Conservation (phyloP, 2,888 invertebrate genomes). For the Ctena decussata region DNA sequence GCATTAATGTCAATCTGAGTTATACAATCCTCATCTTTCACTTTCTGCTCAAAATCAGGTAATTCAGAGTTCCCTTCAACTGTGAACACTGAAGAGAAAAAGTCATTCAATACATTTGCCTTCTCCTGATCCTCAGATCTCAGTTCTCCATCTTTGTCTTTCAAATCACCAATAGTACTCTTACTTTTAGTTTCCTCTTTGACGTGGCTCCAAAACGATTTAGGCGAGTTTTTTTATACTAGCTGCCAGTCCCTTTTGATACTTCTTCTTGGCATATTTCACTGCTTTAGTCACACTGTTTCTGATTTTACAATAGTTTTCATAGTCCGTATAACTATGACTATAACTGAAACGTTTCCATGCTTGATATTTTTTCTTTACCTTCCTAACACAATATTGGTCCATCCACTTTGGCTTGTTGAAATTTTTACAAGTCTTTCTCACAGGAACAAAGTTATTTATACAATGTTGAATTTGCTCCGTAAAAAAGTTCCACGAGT, state of each 20-base stretch:
- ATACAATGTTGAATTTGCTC: not conserved
- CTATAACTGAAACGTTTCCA: slow-evolving; percentile 39
- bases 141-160: slow-evolving; percentile 1
- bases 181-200: slow-evolving; percentile 27
- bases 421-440: not conserved
- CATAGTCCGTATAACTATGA: slow-evolving; percentile 8
- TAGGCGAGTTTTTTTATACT: slow-evolving; percentile 3
- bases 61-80: slow-evolving; percentile 6
- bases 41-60: slow-evolving; percentile 13
- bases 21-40: not conserved
- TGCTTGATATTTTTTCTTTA: slow-evolving; percentile 37
- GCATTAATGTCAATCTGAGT: not conserved
- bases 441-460: slow-evolving; percentile 1
- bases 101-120: slow-evolving; percentile 11
- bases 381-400: not conserved
- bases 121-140: slow-evolving; percentile 25
- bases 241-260: not conserved
- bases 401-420: slow-evolving; percentile 20
- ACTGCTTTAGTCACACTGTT: slow-evolving; percentile 28
- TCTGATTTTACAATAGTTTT: not conserved
- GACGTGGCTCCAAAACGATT: slow-evolving; percentile 31
- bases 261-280: not conserved
- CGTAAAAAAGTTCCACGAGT: slow-evolving; percentile 3
- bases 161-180: slow-evolving; percentile 22
- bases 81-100: slow-evolving; percentile 14